These are phyloP conservation scores for Scaptomyza montana DNA, from an alignment of 1,140 invertebrate species.

Conservation along the genomic window DNA sequence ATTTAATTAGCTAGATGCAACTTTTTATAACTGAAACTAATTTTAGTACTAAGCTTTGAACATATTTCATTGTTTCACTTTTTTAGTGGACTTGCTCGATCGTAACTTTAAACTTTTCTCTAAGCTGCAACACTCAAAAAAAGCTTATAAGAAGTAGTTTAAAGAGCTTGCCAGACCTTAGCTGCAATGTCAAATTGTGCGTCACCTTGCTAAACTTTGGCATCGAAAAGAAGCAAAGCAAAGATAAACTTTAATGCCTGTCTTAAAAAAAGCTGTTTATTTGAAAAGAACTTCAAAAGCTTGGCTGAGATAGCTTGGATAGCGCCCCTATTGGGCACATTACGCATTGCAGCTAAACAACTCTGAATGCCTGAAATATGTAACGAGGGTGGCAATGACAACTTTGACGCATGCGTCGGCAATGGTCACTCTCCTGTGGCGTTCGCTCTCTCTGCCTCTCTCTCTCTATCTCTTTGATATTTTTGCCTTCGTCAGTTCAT, in stretches of 20 bases:
- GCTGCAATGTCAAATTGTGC: background rate
- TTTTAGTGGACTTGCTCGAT: background rate
- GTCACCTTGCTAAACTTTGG: no score
- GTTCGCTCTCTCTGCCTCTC: background rate
- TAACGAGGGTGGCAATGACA: conserved; percentile 28
- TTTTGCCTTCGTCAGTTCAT: background rate
- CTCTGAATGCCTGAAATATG: background rate
- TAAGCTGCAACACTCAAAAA: background rate
- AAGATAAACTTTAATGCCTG: background rate
- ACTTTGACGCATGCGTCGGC: conserved; percentile 17
- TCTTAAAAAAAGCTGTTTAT: no score
- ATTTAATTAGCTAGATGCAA: no score
- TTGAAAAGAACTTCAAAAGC: background rate
- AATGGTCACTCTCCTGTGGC: background rate
- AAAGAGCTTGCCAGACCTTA: background rate
- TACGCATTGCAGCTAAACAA: background rate
- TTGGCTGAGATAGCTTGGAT: background rate
- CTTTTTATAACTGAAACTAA: no score
- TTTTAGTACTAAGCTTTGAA: background rate
- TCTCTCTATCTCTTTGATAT: conserved; percentile 10
- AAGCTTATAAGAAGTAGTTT: background rate
- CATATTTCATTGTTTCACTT: background rate
- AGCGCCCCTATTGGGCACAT: background rate
- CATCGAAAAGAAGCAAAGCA: no score
- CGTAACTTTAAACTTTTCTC: background rate